Evolutionary conservation across 2,113 vertebrate genomes (phyloP), one percentile per base, ranked within the genome.

Genomic region (Eulemur rufifrons): DNA sequence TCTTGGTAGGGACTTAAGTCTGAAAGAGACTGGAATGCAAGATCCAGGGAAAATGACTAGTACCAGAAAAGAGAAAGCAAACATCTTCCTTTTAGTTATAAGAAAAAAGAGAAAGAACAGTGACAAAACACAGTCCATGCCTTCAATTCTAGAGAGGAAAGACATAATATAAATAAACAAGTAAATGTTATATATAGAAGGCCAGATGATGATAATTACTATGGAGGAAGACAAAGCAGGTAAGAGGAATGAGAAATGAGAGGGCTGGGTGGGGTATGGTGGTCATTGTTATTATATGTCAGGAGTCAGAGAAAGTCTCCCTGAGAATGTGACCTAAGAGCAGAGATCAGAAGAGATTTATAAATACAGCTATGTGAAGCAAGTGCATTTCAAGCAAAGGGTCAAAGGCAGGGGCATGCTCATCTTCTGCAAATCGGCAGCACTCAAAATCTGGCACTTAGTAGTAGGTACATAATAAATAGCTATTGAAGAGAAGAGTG

Each of bases 251-350:
- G 56, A 59, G 27, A 20, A 63, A 13, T 18, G 3, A 13, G 18
- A 8, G 4, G 12, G 3, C 21, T 6, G 7, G 11, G 1, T 37
- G 11, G 5, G 17, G 10, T 37, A 37, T 6, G 3, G 17, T 64
- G 10, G 1, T 69, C 32, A 34, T 21, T 81, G 14, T 25, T 52
- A 32, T 23, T 64, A 1, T 63, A 39, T n/a, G 15, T 3, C 39
- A 73, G 20, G 9, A 91, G 5, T n/a, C 39, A 56, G 18, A 8
- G 37, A 54, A 69, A 45, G 13, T 42, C 7, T 78, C 29, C 56
- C 21, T 61, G 39, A 37, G 32, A 90, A 71, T 0, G 13, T 52
- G 34, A 91, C 5, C 15, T n/a, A 14, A 45, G 50, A 76, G 21
- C n/a, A 66, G 27, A 73, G 20, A 50, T 59, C 12, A 42, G 56